phyloP scores from a whole-genome alignment of 2,797 vertebrate genomes.

The Artibeus lituratus region DNA sequence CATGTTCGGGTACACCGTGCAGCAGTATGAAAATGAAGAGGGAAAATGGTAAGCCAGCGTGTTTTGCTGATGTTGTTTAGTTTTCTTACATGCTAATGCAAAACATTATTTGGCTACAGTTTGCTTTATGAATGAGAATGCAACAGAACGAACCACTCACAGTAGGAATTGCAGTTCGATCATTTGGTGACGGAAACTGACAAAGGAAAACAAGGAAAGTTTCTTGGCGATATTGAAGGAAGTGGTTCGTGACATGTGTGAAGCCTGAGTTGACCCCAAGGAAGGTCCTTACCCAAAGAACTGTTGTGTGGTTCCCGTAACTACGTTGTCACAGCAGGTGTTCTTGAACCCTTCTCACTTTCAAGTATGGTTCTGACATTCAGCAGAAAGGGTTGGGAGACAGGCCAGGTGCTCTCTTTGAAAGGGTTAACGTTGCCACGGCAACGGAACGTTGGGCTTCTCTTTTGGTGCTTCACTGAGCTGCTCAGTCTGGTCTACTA shows the following conservation, averaged over 20 bases:
- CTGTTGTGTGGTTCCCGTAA: not conserved
- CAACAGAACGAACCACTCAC: not conserved
- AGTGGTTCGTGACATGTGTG: conserved; percentile 19
- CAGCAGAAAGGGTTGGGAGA: not conserved
- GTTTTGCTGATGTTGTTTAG: not conserved
- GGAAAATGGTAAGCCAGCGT: conserved; percentile 92
- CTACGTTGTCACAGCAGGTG: not conserved
- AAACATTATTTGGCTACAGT: not conserved
- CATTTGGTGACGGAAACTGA: conserved; percentile 5
- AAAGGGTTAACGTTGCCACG: not conserved
- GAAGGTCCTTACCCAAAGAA: not conserved
- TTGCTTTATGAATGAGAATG: conserved; percentile 12
- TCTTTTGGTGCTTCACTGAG: not conserved
- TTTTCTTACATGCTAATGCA: not conserved
- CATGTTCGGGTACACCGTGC: conserved; percentile 97
- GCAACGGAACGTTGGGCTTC: not conserved
- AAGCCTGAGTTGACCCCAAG: not conserved
- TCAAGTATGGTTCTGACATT: not conserved
- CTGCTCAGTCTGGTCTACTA: not conserved
- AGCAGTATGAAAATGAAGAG: conserved; percentile 97
- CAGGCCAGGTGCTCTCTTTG: not conserved
- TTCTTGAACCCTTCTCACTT: not conserved
- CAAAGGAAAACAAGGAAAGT: not conserved
- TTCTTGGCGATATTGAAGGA: not conserved
- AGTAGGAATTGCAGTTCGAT: not conserved